Conservation (phyloP, 2,888 invertebrate species). For the Gymnoscelis rufifasciata region DNA sequence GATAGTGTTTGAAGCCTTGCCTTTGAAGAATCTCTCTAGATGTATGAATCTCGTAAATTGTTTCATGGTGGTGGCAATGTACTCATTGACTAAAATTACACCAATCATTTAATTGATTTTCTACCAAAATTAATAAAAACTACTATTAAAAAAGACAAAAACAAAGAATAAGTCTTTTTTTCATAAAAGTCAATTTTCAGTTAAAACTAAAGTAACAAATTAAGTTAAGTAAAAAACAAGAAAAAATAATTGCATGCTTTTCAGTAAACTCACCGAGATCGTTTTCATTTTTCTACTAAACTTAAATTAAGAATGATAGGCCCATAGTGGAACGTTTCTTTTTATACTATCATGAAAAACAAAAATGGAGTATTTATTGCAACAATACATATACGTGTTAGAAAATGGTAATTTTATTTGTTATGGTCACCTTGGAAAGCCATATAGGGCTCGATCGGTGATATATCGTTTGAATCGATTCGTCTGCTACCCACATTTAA, state of each 20-base stretch:
- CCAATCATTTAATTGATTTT: too few species aligned
- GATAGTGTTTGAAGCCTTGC: too few species aligned
- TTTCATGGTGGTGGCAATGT: too few species aligned
- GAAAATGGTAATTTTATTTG: constrained; percentile 70
- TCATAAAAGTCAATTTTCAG: too few species aligned
- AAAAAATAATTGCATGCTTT: neutral
- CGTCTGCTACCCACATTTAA: constrained; percentile 19
- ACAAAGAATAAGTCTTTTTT: too few species aligned
- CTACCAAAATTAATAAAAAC: too few species aligned
- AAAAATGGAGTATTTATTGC: constrained; percentile 68
- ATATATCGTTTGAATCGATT: constrained; percentile 41
- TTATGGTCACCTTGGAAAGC: constrained; percentile 55
- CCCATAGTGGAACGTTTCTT: constrained; percentile 46
- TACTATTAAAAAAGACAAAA: too few species aligned
- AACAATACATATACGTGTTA: constrained; percentile 54
- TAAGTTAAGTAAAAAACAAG: too few species aligned
- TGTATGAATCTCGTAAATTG: too few species aligned
- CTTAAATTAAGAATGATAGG: constrained; percentile 54
- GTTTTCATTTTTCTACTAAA: constrained; percentile 57
- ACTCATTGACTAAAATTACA: too few species aligned
- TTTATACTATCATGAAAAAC: constrained; percentile 64
- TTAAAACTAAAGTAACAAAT: too few species aligned
- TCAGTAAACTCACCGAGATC: constrained; percentile 52
- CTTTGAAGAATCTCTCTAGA: too few species aligned
- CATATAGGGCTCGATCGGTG: constrained; percentile 57